Percentiles rank a stretch among this genome's conserved stretches.
Evolutionary conservation across 2,888 invertebrate species (phyloP).

Genomic region (Pristionchus maxplancki): DNA sequence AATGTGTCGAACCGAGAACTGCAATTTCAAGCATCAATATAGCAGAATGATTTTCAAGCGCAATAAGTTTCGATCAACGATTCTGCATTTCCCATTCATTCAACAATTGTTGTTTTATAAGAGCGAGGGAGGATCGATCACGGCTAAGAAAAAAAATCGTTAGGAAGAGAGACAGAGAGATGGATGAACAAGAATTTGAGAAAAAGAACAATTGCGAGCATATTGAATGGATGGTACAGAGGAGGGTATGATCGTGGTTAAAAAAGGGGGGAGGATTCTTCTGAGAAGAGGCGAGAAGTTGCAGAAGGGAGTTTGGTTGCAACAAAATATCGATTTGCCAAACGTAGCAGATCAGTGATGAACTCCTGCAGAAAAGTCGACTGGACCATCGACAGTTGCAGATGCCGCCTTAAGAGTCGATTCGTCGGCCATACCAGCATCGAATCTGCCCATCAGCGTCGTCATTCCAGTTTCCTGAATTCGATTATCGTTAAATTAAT

Average conservation of each 20-base stretch:
- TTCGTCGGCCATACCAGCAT: conserved; percentile 68
- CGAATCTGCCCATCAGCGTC: conserved; percentile 73
- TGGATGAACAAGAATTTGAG: neutral
- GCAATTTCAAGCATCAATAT: neutral
- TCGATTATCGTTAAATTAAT: neutral
- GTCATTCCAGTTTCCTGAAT: conserved; percentile 70
- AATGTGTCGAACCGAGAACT: neutral
- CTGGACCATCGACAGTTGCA: conserved; percentile 60
- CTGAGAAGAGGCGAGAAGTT: neutral
- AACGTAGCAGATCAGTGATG: neutral
- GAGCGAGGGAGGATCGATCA: too few species aligned
- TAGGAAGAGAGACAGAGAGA: neutral
- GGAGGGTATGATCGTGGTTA: neutral
- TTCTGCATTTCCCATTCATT: too few species aligned
- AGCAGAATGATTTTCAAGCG: neutral
- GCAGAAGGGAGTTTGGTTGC: neutral
- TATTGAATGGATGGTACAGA: neutral
- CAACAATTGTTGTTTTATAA: too few species aligned
- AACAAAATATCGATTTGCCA: too few species aligned
- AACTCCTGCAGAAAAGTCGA: conserved; percentile 61
- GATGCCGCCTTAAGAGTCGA: conserved; percentile 70
- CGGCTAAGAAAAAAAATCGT: neutral
- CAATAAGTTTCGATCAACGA: neutral
- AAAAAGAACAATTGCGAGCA: neutral
- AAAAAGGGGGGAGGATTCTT: neutral